Base-by-base conservation (phyloP, 2,797 vertebrate genomes). In the Strix occidentalis region DNA sequence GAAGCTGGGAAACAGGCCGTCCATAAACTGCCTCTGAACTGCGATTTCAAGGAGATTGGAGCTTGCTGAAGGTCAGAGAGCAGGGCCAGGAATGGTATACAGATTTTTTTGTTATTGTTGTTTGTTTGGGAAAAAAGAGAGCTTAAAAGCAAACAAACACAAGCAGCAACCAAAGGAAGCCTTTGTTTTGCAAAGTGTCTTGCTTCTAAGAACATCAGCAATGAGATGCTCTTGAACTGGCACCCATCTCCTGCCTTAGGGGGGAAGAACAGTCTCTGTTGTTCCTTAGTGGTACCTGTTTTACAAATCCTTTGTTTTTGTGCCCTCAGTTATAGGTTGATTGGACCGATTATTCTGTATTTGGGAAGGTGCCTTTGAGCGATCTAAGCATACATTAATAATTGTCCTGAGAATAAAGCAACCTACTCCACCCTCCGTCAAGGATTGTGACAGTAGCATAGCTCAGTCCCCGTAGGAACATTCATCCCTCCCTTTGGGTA, bases 331-430 rank as follows among this genome's bases (percentile, higher is more conserved):
- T 91, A 17, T 33, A 81, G 20, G 23, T 31, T 84, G 83, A 65
- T 81, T 87, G 58, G 51, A 72, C 54, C 5, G 25, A 76, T 80
- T 68, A 58, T 60, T 84, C 61, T 79, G 25, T 77, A 9, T 70
- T 91, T 82, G 28, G 54, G 80, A 74, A 88, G 43, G 51, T 87
- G 83, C 63, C 74, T 86, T 79, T 93, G 53, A 80, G 51, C 54
- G 72, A 7, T 72, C 15, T 43, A 75, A 88, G 46, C 28, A 28
- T 37, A 18, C 16, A 16, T 41, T 45, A 79, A 53, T 17, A 16
- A 39, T 9, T 91, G 80, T 13, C 63, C 24, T 31, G 50, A 76
- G 64, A 69, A 31, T 70, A 82, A 66, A 70, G 54, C 41, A 75
- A 2, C 37, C 21, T 84, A 6, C 39, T 85, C 14, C 28, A 4